Percentiles rank a stretch among this genome's conserved stretches.
Evolutionary conservation across 2,113 vertebrate genomes (phyloP).

Genomic region (Nansenia antarctica): DNA sequence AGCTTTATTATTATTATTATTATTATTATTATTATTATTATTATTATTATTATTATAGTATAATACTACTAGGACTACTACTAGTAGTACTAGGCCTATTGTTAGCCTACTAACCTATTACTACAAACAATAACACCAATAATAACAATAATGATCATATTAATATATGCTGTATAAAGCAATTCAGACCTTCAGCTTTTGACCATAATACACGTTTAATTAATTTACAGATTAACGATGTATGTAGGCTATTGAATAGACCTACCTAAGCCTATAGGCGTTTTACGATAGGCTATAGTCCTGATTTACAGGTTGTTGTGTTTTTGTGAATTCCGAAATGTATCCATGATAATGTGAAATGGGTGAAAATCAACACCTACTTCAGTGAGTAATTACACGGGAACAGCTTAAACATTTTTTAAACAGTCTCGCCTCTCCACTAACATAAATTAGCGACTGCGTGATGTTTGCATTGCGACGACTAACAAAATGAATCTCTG

Average conservation of each 20-base stretch:
- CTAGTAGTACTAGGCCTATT: too few relatives aligned
- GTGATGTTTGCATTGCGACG: slow-evolving; percentile 62
- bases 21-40: too few relatives aligned
- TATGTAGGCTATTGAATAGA: not conserved
- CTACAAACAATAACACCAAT: not conserved
- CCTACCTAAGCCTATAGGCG: not conserved
- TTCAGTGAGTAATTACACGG: slow-evolving; percentile 37
- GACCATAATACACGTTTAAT: not conserved
- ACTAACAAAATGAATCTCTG: slow-evolving; percentile 69
- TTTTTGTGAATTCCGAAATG: not conserved
- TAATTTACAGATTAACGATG: not conserved
- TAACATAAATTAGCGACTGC: slow-evolving; percentile 35
- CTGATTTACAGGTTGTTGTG: not conserved
- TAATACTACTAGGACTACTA: too few relatives aligned
- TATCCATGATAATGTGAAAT: slow-evolving; percentile 26
- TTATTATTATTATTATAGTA: too few relatives aligned
- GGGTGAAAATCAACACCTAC: slow-evolving; percentile 55
- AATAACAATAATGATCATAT: not conserved
- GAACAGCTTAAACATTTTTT: slow-evolving; percentile 12
- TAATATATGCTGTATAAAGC: too few relatives aligned
- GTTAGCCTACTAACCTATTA: too few relatives aligned
- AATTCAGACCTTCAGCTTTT: too few relatives aligned
- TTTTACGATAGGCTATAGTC: too few relatives aligned
- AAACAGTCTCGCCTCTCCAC: slow-evolving; percentile 36
- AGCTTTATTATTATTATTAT: too few relatives aligned